Evolutionary conservation across 2,797 vertebrate genomes (phyloP).

Genomic region (Heliangelus exortis): DNA sequence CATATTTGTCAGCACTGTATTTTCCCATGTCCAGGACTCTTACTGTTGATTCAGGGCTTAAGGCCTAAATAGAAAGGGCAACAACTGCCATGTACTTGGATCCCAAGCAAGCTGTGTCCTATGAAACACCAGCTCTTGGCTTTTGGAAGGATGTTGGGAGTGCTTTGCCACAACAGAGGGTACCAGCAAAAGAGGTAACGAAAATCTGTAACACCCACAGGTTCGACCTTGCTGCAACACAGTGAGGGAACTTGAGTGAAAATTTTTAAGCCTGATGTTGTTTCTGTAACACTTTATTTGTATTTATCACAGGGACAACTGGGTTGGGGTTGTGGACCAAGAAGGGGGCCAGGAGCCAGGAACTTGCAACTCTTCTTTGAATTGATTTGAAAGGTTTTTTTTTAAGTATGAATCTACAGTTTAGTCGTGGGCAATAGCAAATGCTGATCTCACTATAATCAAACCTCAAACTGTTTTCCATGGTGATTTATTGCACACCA

Average conservation of each 20-base stretch:
- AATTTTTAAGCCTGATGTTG: slow-evolving; percentile 11
- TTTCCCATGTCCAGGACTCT: slow-evolving; percentile 59
- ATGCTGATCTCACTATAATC: background rate
- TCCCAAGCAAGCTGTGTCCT: slow-evolving; percentile 11
- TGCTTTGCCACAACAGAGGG: background rate
- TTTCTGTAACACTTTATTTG: background rate
- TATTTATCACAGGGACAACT: background rate
- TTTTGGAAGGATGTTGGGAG: background rate
- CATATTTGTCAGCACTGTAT: slow-evolving; percentile 45
- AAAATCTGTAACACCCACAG: background rate
- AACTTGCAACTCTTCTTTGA: background rate
- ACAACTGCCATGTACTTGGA: slow-evolving; percentile 42
- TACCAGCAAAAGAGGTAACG: slow-evolving; percentile 8
- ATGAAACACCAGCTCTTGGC: background rate
- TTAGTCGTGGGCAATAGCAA: background rate
- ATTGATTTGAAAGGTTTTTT: background rate
- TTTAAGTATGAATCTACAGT: background rate
- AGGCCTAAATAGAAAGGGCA: slow-evolving; percentile 53
- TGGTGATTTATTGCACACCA: background rate
- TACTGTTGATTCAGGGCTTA: slow-evolving; percentile 65
- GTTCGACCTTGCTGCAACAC: background rate
- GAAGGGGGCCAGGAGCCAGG: background rate
- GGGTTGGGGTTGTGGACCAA: background rate
- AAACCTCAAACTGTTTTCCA: background rate
- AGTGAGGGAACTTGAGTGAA: background rate